Evolutionary conservation across 2,797 vertebrate species (phyloP), one percentile per base, ranked within the genome.

Genomic region (Hemitrygon akajei): DNA sequence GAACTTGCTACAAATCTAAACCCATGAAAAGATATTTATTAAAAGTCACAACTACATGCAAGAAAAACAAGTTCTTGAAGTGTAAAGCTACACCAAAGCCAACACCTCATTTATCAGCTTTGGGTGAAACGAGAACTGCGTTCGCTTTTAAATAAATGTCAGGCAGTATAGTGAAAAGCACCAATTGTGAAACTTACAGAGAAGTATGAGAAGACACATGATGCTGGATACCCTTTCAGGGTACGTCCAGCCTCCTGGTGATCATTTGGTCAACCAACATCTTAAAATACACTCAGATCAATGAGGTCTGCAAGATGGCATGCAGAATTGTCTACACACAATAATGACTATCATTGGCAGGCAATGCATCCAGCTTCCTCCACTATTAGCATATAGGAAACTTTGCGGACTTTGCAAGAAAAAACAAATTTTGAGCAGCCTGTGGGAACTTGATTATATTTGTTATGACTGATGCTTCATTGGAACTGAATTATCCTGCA

Each of bases 71-170:
- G 3, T 40, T 40, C 69, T 71, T 91, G 40, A 71, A 71, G 34
- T 40, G 63, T 18, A 91, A 89, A 91, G 20, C n/a, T 91, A 22
- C 14, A 60, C 66, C 40, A 63, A 91, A 91, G 89, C 40, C 89
- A 91, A 71, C 89, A 73, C 89, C 34, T 71, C 18, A 91, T 91
- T 91, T 91, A 40, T 71, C 66, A 91, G 66, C 69, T 22, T 40
- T 22, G 40, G 66, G 2, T 10, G 18, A 69, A 37, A 91, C 20
- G 40, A 73, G 89, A 7, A 69, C 20, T 73, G 34, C 11, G 14
- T 47, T 22, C n/a, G 71, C 60, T 91, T 63, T 71, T 40, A 91
- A 91, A 71, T 71, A 91, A 71, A 47, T 37, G 66, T 91, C 87
- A 91, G 10, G 2, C 20, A 40, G 34, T 25, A 47, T 37, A 71